Conservation (phyloP, 2,797 vertebrate species). For the Falco biarmicus region DNA sequence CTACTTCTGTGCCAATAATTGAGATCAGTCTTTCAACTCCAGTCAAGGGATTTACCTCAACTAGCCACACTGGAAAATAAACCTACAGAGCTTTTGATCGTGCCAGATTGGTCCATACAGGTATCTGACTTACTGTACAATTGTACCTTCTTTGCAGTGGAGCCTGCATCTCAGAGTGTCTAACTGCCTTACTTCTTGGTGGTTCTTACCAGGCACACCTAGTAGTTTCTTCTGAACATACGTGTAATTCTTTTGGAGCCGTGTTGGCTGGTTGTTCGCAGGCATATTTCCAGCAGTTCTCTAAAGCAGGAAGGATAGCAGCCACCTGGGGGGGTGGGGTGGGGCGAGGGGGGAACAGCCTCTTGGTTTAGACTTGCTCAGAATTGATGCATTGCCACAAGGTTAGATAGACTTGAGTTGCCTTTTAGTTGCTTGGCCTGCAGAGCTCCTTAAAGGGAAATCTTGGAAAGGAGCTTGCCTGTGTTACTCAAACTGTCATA, state of each 20-base stretch:
- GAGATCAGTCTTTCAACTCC: not conserved
- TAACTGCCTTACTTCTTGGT: not conserved
- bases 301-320: not conserved
- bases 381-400: not conserved
- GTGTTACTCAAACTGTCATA: not conserved
- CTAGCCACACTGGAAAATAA: not conserved
- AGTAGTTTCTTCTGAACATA: not conserved
- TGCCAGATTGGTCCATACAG: not conserved
- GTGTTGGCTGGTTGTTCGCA: not conserved
- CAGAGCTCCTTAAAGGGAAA: not conserved
- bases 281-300: not conserved
- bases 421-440: not conserved
- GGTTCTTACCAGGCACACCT: fast-evolving
- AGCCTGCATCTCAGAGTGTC: not conserved
- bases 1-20: not conserved
- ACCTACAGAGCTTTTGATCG: not conserved
- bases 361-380: not conserved
- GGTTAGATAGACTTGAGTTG: not conserved
- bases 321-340: not conserved
- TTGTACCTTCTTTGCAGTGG: not conserved
- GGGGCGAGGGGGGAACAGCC: not conserved
- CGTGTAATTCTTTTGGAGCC: fast-evolving
- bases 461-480: not conserved
- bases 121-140: not conserved
- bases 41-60: not conserved